Percentiles rank a stretch among this genome's conserved stretches.
These are phyloP conservation scores for Hemicentrotus pulcherrimus DNA, from an alignment of 35 echinoderm and acorn worm species.

Conservation along the genomic window DNA sequence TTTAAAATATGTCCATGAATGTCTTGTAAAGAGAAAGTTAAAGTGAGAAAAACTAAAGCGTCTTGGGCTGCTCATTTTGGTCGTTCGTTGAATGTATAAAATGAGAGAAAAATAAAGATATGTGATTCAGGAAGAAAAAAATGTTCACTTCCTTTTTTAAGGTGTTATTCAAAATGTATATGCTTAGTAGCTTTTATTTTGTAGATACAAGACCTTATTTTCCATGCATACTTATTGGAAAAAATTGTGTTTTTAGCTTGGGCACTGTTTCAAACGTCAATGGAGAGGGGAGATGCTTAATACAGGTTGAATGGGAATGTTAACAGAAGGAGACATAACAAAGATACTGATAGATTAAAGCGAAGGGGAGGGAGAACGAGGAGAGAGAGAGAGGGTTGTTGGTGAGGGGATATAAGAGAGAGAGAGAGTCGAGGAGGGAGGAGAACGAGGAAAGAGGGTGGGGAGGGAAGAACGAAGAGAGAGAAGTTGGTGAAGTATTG, in stretches of 20 bases:
- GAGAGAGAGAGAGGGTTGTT: neutral
- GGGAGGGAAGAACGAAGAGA: neutral
- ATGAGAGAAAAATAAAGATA: conserved; percentile 33
- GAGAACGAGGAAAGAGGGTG: too few species aligned
- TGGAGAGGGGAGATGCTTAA: neutral
- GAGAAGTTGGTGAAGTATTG: neutral
- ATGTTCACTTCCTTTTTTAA: too few species aligned
- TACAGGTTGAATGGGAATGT: neutral
- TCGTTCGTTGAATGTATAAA: conserved; percentile 1
- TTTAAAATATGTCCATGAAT: neutral
- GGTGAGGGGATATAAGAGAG: too few species aligned
- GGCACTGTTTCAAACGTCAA: too few species aligned
- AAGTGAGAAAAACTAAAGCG: neutral
- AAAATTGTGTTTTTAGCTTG: too few species aligned
- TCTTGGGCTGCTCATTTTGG: neutral
- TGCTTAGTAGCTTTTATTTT: too few species aligned
- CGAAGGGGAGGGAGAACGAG: neutral
- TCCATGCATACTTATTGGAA: too few species aligned
- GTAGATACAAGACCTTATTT: too few species aligned
- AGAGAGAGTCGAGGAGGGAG: too few species aligned
- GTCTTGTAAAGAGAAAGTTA: neutral
- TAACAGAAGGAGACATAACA: neutral
- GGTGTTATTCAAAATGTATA: too few species aligned
- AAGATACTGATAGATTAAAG: neutral
- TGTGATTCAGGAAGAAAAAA: neutral